Evolutionary conservation across 2,113 vertebrate genomes (phyloP).

Genomic region (Okapia johnstoni): DNA sequence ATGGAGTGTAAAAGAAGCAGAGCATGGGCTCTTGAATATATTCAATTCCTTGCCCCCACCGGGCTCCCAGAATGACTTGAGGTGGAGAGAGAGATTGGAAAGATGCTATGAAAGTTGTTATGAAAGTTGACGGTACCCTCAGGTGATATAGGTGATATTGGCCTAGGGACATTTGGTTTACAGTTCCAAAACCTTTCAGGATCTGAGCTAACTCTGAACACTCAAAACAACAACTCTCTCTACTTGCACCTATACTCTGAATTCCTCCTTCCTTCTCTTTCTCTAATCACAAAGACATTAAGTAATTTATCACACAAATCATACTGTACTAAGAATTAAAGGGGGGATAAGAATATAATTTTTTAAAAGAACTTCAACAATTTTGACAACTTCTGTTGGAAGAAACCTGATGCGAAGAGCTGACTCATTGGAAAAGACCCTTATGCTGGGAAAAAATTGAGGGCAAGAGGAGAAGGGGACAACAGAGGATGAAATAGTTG

Average conservation of each 20-base stretch:
- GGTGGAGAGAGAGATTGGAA: not conserved
- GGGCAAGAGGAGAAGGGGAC: not conserved
- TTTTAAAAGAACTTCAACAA: not conserved
- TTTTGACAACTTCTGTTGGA: slow-evolving; percentile 12
- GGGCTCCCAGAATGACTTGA: not conserved
- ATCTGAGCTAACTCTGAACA: not conserved
- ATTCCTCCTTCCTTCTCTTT: not conserved
- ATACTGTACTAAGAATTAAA: not conserved
- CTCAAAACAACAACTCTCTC: not conserved
- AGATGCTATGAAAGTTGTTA: not conserved
- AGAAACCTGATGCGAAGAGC: not conserved
- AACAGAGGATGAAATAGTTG: not conserved
- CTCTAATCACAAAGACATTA: not conserved
- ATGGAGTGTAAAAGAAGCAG: not conserved
- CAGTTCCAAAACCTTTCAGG: not conserved
- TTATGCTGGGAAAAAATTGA: not conserved
- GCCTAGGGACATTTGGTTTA: not conserved
- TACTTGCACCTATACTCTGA: not conserved
- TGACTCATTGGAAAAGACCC: not conserved
- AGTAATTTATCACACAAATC: not conserved
- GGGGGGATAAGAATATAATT: not conserved
- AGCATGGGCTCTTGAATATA: not conserved
- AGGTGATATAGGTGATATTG: not conserved
- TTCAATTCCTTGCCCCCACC: not conserved
- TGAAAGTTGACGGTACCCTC: not conserved